Base-by-base conservation (phyloP, 1,140 invertebrate genomes). In the Microplitis demolitor region DNA sequence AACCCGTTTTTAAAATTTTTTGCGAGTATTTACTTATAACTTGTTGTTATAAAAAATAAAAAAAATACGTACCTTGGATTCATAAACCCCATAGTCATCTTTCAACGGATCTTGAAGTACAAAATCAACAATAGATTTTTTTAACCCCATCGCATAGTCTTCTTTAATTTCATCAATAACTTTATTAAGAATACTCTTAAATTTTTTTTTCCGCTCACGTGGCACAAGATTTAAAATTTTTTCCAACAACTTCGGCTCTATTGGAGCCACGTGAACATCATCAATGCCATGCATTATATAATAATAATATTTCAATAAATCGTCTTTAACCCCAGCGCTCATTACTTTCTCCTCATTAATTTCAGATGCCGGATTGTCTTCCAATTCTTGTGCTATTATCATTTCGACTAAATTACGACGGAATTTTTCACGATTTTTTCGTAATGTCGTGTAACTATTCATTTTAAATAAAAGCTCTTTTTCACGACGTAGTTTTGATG, bases 281-380 rank as follows among this genome's bases (percentile, higher is more conserved):
- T 96, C 95, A 39, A 97, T 92, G 0, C 95, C 96, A 85, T 96
- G 92, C 79, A 93, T 92, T 66, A 97, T 91, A 78, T 97, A 98
- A 85, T 96, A 96, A 82, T 96, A 95, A 87, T 97, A 97, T 75
- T 94, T 89, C 76, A 95, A 83, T 75, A 94, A 84, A 79, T 94
- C 90, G 69, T 90, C 90, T 77, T 95, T 92, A 37, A 90, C 86
- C 6, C 89, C 87, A 14, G 88, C 88, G 1, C 58, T 16, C 53
- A 51, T 71, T 37, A 34, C 67, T 50, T 39, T 61, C 3, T 68
- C 33, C 14, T 68, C 24, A 69, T 62, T 37, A 6, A 62, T 71
- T 33, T 63, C 54, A 4, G 69, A 39, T 0, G 6, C 58, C 2
- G 33, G 62, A 51, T 82, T 81, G 14, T 86, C 84, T 72, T 89